Conservation (phyloP, 2,797 vertebrate species). For the Atherinosoma microstoma region DNA sequence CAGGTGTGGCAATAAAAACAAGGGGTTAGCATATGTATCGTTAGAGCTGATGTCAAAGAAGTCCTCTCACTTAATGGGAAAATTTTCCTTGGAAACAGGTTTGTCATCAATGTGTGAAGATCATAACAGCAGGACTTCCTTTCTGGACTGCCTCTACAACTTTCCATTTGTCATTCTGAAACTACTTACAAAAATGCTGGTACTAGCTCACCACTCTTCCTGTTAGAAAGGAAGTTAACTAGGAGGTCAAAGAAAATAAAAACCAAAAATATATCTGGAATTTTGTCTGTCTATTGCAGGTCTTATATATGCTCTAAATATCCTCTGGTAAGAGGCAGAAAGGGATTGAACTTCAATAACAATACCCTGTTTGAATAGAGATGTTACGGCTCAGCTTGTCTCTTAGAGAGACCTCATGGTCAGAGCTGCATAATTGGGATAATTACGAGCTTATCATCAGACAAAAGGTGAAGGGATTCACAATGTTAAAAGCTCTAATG, state of each 20-base stretch:
- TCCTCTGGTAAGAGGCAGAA: neutral
- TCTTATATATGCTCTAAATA: constrained; percentile 6
- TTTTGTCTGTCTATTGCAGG: constrained; percentile 15
- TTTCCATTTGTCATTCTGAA: constrained; percentile 25
- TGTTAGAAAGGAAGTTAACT: constrained; percentile 41
- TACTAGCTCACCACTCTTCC: constrained; percentile 39
- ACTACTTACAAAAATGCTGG: constrained; percentile 25
- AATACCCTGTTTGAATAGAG: constrained; percentile 8
- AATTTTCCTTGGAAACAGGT: constrained; percentile 52
- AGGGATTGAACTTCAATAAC: constrained; percentile 9
- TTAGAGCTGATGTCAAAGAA: constrained; percentile 18
- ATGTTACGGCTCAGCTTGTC: constrained; percentile 6
- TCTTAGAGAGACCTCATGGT: constrained; percentile 3
- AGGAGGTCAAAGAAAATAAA: constrained; percentile 34
- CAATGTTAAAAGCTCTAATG: constrained; percentile 15
- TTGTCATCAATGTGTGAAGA: constrained; percentile 55
- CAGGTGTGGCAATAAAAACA: constrained; percentile 69
- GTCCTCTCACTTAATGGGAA: constrained; percentile 34
- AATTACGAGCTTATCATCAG: neutral
- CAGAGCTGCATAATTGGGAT: constrained; percentile 17
- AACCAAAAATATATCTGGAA: constrained; percentile 40
- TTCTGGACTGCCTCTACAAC: constrained; percentile 2
- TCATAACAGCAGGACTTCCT: constrained; percentile 33
- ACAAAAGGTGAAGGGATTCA: constrained; percentile 2
- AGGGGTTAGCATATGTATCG: constrained; percentile 52